Base-by-base conservation (phyloP, 2,113 vertebrate species). In the Rhombomys opimus region DNA sequence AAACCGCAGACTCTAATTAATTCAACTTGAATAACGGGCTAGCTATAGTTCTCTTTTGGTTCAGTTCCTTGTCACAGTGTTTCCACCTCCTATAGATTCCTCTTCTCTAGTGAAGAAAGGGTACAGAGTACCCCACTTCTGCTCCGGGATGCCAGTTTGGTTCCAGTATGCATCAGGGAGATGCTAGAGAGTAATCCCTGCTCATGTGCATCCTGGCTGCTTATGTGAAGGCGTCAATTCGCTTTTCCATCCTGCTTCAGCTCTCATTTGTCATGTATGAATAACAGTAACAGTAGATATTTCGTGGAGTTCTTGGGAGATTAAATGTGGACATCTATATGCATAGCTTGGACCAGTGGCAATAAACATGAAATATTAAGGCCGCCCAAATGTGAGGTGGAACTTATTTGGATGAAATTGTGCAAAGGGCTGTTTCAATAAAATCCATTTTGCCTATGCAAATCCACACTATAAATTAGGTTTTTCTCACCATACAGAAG, bases 371-470 rank as follows among this genome's bases (percentile, higher is more conserved):
- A 89, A 68, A 68, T 87, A 70, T 46, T 41, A 82, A 35, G 9
- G 30, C 14, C 77, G 22, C 17, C n/a, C 75, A 90, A 54, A 67
- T 61, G 46, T n/a, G 72, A 92, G 35, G 18, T n/a, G 17, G 25
- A 92, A 2, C 75, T 68, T 81, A 82, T 93, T 78, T 87, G 30
- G 32, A 41, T 89, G 65, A 89, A 91, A 85, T 67, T 50, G 41
- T 50, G 46, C n/a, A 35, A 91, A 87, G 85, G 35, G 12, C 27
- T 12, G 52, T 75, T 84, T 91, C 73, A 81, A 81, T 65, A 91
- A 94, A 94, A 86, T 84, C 80, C 78, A 5, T 89, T 95, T 85
- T 23, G 59, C 65, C 82, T 89, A 20, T 30, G n/a, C 70, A 89
- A 78, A 93, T 70, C 41, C 52, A 14, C 3, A 0, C 32, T 57